These are phyloP conservation scores for Scaptomyza tumidula DNA, from an alignment of 2,888 invertebrate species.

Conservation along the genomic window DNA sequence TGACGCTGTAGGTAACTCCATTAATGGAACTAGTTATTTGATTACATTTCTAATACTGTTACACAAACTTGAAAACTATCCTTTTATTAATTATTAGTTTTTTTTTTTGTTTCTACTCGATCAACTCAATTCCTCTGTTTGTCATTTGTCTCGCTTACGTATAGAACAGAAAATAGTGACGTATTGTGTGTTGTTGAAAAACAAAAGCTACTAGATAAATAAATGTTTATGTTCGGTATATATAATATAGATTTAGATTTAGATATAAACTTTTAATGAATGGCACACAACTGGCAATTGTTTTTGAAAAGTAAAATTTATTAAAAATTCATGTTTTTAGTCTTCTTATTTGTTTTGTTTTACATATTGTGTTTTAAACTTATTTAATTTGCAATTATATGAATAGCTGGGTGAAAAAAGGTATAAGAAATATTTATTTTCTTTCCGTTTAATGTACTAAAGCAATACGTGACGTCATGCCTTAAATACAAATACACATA, in stretches of 20 bases:
- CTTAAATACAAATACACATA: slow-evolving; percentile 58
- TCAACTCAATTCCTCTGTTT: neutral
- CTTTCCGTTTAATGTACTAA: slow-evolving; percentile 36
- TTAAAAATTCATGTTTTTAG: slow-evolving; percentile 37
- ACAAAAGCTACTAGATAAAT: slow-evolving; percentile 28
- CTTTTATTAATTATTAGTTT: too few relatives aligned
- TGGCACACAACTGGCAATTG: slow-evolving; percentile 40
- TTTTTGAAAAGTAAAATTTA: slow-evolving; percentile 51
- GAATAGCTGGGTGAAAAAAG: slow-evolving; percentile 56
- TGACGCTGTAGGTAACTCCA: too few relatives aligned
- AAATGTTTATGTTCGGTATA: slow-evolving; percentile 25
- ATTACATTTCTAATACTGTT: too few relatives aligned
- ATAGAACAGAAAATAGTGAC: slow-evolving; percentile 34
- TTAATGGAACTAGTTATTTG: too few relatives aligned
- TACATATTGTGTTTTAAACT: slow-evolving; percentile 36
- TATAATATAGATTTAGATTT: neutral
- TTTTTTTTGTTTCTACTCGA: neutral
- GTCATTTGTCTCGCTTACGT: slow-evolving; percentile 4
- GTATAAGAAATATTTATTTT: slow-evolving; percentile 48
- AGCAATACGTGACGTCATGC: slow-evolving; percentile 39
- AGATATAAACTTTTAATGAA: slow-evolving; percentile 61
- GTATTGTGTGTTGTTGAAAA: slow-evolving; percentile 31
- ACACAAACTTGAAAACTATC: too few relatives aligned
- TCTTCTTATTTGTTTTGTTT: slow-evolving; percentile 17
- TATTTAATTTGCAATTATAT: slow-evolving; percentile 51